Evolutionary conservation across 2,113 vertebrate species (phyloP).

Genomic region (Tragelaphus buxtoni): DNA sequence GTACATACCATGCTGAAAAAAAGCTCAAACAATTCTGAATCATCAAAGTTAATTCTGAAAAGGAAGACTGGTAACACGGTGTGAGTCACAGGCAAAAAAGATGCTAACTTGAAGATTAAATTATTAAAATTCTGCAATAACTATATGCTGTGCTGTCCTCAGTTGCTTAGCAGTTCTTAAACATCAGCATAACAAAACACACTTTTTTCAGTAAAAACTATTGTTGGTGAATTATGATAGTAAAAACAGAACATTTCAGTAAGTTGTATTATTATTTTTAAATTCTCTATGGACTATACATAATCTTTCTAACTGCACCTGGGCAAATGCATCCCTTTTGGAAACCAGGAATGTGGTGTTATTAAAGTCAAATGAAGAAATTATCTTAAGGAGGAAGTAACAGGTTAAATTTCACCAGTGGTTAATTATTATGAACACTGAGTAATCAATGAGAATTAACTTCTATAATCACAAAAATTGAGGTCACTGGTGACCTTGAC

Average conservation of each 20-base stretch:
- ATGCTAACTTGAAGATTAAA: not conserved
- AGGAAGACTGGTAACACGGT: not conserved
- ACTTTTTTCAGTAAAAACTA: not conserved
- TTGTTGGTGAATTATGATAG: not conserved
- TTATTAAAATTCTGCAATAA: not conserved
- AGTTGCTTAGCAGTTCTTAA: not conserved
- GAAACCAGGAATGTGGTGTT: not conserved
- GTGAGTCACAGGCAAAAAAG: not conserved
- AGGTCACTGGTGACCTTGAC: not conserved
- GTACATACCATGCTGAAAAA: not conserved
- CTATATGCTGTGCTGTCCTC: not conserved
- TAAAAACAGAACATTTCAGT: not conserved
- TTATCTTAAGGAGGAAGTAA: not conserved
- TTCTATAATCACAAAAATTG: not conserved
- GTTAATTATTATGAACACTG: not conserved
- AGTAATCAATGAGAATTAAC: not conserved
- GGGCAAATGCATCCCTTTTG: not conserved
- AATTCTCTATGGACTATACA: not conserved
- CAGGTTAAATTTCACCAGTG: not conserved
- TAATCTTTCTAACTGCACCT: not conserved
- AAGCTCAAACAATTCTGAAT: not conserved
- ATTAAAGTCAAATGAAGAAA: not conserved
- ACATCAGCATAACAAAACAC: not conserved
- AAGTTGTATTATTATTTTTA: not conserved
- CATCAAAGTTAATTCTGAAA: not conserved